A percentile compares a stretch with the other conserved stretches of the same genome.
These are phyloP conservation scores for Helicolenus hilgendorfi DNA, from an alignment of 2,797 vertebrate species.

Conservation along the genomic window DNA sequence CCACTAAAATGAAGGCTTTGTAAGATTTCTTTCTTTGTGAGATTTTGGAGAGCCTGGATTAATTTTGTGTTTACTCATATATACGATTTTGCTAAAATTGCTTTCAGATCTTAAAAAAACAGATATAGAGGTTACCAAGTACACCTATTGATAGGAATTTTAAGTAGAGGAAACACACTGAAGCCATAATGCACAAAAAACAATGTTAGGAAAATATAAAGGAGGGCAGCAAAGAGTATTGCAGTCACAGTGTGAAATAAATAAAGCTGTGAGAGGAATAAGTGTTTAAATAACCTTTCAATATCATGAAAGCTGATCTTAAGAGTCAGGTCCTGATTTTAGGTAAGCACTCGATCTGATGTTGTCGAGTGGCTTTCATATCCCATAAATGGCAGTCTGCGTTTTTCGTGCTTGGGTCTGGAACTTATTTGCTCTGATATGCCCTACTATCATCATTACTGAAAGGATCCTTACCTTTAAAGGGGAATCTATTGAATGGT, in stretches of 20 bases:
- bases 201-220: background rate
- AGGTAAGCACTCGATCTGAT: background rate
- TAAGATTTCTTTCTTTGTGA: no score
- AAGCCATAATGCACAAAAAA: background rate
- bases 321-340: background rate
- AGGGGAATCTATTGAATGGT: background rate
- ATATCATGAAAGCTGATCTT: background rate
- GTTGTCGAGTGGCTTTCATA: background rate
- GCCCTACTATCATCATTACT: background rate
- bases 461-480: background rate
- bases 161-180: background rate
- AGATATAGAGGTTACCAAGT: background rate
- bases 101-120: background rate
- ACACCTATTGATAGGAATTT: background rate
- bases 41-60: no score
- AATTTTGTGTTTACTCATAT: background rate
- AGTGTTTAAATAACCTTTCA: background rate
- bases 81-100: background rate
- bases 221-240: background rate
- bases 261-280: background rate
- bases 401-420: background rate
- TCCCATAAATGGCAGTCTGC: background rate
- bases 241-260: background rate
- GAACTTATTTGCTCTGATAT: background rate
- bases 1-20: no score